Percentiles rank a stretch among this genome's conserved stretches.
Conservation (phyloP, 2,113 vertebrate genomes). For the Pelodiscus sinensis region DNA sequence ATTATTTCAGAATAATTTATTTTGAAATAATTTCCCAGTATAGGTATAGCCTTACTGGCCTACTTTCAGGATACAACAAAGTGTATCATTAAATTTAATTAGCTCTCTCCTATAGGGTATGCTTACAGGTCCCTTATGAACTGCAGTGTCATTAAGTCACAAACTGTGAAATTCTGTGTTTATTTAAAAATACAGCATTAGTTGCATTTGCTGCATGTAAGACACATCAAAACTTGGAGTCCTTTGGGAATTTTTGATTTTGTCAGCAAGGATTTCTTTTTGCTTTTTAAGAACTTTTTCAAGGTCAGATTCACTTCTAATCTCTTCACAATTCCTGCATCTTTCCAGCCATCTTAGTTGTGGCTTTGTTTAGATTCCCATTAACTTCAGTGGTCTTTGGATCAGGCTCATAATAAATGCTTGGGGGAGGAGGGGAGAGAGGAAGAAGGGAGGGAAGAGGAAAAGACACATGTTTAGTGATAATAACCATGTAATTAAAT, state of each 20-base stretch:
- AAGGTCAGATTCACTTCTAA: background rate
- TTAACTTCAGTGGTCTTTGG: conserved; percentile 11
- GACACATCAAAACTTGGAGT: background rate
- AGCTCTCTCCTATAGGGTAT: background rate
- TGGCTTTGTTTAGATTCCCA: background rate
- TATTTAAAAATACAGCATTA: rapidly evolving
- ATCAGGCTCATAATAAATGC: conserved; percentile 7
- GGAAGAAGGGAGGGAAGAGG: background rate
- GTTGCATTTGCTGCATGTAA: background rate
- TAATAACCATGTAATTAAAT: background rate
- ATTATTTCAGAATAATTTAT: too few relatives aligned
- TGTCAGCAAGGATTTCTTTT: background rate
- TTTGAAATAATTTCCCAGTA: too few relatives aligned
- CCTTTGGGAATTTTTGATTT: background rate
- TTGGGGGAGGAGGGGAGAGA: background rate
- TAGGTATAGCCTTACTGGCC: background rate
- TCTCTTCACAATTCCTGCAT: background rate
- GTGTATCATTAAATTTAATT: background rate
- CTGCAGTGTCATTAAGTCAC: background rate
- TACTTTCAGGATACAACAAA: rapidly evolving
- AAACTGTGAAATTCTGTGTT: rapidly evolving
- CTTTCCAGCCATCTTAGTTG: background rate
- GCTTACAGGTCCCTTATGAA: background rate
- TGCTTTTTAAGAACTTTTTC: background rate
- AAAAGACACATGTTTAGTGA: background rate